Base-by-base conservation (phyloP, 2,888 invertebrate genomes). In the Hyles lineata region DNA sequence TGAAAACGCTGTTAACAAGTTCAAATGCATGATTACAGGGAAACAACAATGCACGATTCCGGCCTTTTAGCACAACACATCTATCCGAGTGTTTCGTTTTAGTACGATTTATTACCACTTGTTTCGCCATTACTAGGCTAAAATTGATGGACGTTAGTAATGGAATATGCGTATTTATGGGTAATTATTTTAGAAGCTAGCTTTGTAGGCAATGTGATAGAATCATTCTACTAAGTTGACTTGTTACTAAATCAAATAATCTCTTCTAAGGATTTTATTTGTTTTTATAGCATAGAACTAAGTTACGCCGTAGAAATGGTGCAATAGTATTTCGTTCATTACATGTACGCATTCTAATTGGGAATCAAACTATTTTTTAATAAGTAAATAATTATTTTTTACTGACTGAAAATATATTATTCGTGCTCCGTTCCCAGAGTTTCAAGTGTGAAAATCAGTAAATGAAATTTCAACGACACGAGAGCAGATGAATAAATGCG, bases 1-100 rank as follows among this genome's bases (percentile, higher is more conserved):
- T 63, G 63, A 63, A 32, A 62, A 35, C 63, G 63, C 4, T 63
- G 63, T 63, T 63, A 63, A 63, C 63, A 43, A 63, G 35, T 63
- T 63, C 63, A 63, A 63, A 35, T 21, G 63, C 63, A 35, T 63
- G 35, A 63, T 63, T 63, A 63, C 63, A 63, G 35, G 35, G n/a
- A n/a, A 19, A 55, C 55, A 55, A n/a, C 63, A 63, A 35, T 17
- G 25, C 35, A 63, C 32, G n/a, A 35, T 63, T 32, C 35, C 32
- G 8, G 63, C 35, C 35, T 63, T 63, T 63, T 21, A 35, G 35
- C 35, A n/a, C n/a, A 63, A 29, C 60, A 17, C 25, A 60, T 60
- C 17, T 23, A 60, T 25, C 17, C 60, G 25, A 15, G 60, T 25
- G 17, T 60, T 60, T 60, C 25, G 25, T 60, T 60, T 25, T 17